Evolutionary conservation across 2,113 vertebrate genomes (phyloP), one percentile per base, ranked within the genome.

Genomic region (Semicossyphus pulcher): DNA sequence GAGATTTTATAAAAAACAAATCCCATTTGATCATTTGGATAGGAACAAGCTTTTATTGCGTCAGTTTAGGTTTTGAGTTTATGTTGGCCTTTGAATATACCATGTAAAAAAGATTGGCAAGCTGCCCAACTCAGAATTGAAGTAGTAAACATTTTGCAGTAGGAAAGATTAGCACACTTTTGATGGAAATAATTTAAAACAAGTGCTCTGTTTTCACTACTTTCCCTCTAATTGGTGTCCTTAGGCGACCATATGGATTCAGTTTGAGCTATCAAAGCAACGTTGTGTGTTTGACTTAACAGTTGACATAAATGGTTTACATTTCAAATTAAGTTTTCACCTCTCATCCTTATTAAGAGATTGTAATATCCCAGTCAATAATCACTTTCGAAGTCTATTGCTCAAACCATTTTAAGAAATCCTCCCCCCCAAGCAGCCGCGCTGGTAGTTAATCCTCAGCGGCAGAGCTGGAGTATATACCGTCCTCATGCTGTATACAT

Each of bases 1-100:
- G 51, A 80, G 65, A 88, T 56, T 81, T 87, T 71, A 90, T 83
- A 77, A 76, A n/a, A 88, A 86, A 60, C 61, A 78, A 89, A 87
- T 51, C 70, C 74, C 29, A 73, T 85, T 87, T 90, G 69, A 89
- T 86, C 56, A 81, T 84, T 80, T 78, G 76, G 73, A 65, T 57
- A 51, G 78, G 72, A 78, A 76, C 54, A 56, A 53, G 59, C 64
- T 78, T 90, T 87, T 80, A 81, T 65, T 61, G 61, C 47, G 7
- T 74, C 79, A 45, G 69, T 48, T 66, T 26, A 56, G 61, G 51
- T 78, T 76, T 58, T 42, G 36, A n/a, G 57, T 81, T 86, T 26
- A 57, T 15, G 47, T 80, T 81, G 67, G 67, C 68, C 52, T 64
- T 78, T 53, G 36, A 76, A 34, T 61, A 18, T 54, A 42, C 28